Conservation (phyloP, 2,797 vertebrate genomes). For the Platyrinchus mystaceus region DNA sequence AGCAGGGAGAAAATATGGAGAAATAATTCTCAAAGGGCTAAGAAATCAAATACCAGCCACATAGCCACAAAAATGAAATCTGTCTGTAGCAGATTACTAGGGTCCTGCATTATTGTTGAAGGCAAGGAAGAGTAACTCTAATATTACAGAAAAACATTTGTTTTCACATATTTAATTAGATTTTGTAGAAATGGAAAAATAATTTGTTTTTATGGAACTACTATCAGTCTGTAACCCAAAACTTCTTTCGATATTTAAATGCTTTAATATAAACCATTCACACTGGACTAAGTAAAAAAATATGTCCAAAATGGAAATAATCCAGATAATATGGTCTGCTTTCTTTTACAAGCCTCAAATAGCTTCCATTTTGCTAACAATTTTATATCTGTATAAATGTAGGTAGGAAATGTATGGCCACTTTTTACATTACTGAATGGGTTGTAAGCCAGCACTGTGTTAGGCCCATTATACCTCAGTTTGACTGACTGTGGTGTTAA, state of each 20-base stretch:
- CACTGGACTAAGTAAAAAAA: conserved; percentile 70
- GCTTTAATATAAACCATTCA: conserved; percentile 76
- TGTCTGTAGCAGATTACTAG: not conserved
- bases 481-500: conserved; percentile 48
- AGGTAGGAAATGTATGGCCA: conserved; percentile 41
- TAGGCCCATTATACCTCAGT: conserved; percentile 31
- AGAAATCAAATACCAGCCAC: not conserved
- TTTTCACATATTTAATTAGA: conserved; percentile 72
- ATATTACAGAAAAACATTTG: conserved; percentile 62
- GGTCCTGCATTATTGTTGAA: conserved; percentile 3
- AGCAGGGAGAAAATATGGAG: not conserved
- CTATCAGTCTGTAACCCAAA: conserved; percentile 73
- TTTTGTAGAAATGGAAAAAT: conserved; percentile 72
- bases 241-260: conserved; percentile 72
- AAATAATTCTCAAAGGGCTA: not conserved
- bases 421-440: conserved; percentile 24
- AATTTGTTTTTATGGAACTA: conserved; percentile 73
- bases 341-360: conserved; percentile 59
- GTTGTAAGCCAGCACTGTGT: conserved; percentile 8
- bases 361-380: conserved; percentile 68
- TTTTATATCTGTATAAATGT: conserved; percentile 64
- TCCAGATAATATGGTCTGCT: conserved; percentile 65
- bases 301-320: conserved; percentile 73
- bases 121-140: conserved; percentile 14
- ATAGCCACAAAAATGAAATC: not conserved